Evolutionary conservation across 2,797 vertebrate species (phyloP), one percentile per base, ranked within the genome.

Genomic region (Chelonia mydas): DNA sequence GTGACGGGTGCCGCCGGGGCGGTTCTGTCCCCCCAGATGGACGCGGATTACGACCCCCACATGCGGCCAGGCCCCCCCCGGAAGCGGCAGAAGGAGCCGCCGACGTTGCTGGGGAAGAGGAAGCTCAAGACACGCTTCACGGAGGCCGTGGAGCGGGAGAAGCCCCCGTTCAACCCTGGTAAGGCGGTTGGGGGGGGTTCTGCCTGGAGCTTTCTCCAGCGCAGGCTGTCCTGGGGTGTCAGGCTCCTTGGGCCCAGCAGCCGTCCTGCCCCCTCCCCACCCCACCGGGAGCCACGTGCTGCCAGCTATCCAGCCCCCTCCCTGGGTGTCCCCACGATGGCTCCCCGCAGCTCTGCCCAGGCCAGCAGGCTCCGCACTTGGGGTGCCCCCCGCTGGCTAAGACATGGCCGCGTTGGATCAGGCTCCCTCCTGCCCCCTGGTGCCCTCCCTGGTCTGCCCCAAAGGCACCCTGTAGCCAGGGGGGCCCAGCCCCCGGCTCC

Each of bases 101-200:
- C 98, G 3, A 98, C 98, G 2, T 94, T 97, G 3, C 94, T 97
- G 84, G 98, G 98, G 93, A 99, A 99, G 94, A 99, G 97, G 96
- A 98, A 95, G 25, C 99, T 96, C 92, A 99, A 98, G 92, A 99
- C 99, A 1, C 98, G 97, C 92, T 99, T 99, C 84, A 98, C 99
- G 0, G 98, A 98, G 6, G 98, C 97, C 1, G 92, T 99, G 95
- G 98, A 95, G 31, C 97, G 98, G 88, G 92, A 96, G 49, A 99
- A 99, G 88, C 99, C 99, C 0, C 96, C 98, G 53, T 99, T 99
- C 74, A 98, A 99, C 83, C 99, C 99, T 1, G 97, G 99, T 99
- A 92, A 98, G 98, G 21, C n/a, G 61, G 16, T 19, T 11, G 3
- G 37, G 17, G 61, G 33, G 7, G 16, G 33, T 1, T n/a, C 33